phyloP scores from a whole-genome alignment of 2,888 invertebrate species.

The Amphipoea lucens region DNA sequence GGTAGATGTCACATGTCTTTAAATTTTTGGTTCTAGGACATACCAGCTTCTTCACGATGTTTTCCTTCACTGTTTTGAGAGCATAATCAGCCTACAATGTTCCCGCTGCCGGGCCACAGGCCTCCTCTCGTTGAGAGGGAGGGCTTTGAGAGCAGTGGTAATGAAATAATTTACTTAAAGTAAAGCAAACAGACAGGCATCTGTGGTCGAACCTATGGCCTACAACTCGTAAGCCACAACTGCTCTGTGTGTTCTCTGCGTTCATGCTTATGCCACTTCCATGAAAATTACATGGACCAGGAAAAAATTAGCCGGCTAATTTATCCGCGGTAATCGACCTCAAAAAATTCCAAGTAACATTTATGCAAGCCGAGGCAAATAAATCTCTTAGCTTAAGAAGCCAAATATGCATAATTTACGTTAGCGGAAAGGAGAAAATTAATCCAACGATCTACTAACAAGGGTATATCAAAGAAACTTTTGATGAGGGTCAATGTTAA shows the following conservation, averaged over 20 bases:
- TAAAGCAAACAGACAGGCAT: too few species aligned
- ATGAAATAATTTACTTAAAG: too few species aligned
- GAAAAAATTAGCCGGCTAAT: not conserved
- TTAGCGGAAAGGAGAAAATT: conserved; percentile 75
- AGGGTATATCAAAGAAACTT: conserved; percentile 77
- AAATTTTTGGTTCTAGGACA: too few species aligned
- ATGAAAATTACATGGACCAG: not conserved
- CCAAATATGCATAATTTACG: conserved; percentile 74
- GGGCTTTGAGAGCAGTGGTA: too few species aligned
- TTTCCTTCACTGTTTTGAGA: too few species aligned
- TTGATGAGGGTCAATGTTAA: conserved; percentile 82
- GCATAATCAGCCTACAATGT: too few species aligned
- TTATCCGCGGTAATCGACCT: not conserved
- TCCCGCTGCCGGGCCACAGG: too few species aligned
- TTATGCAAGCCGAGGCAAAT: conserved; percentile 24
- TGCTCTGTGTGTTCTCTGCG: not conserved
- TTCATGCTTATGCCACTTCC: conserved; percentile 1
- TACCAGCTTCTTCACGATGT: too few species aligned
- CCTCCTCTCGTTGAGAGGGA: too few species aligned
- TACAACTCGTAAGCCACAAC: not conserved
- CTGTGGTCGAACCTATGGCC: too few species aligned
- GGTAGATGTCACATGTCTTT: too few species aligned
- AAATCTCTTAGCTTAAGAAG: conserved; percentile 49
- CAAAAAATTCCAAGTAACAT: conserved; percentile 8
- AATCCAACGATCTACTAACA: conserved; percentile 69